phyloP scores from a whole-genome alignment of 2,888 invertebrate genomes.

The Peribatodes rhomboidaria region DNA sequence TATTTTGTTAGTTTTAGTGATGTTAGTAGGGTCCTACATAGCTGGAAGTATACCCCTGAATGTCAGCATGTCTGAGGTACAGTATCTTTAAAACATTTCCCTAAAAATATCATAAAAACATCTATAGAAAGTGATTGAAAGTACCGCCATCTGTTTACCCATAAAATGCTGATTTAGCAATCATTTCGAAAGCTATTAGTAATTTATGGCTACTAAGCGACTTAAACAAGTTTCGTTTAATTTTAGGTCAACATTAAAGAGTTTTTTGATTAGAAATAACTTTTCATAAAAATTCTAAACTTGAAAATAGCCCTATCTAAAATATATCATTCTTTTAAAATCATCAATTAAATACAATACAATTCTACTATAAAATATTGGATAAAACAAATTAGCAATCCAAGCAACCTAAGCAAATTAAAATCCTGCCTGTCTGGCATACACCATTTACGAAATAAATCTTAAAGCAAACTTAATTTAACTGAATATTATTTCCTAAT shows the following conservation, averaged over 20 bases:
- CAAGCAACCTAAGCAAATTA: no score
- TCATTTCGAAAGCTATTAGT: conserved; percentile 26
- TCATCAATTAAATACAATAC: no score
- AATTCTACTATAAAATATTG: no score
- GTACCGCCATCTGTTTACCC: conserved; percentile 38
- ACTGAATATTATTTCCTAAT: no score
- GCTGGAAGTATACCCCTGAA: conserved; percentile 98
- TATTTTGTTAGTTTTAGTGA: conserved; percentile 94
- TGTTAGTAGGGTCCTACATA: conserved; percentile 98
- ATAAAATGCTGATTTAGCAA: conserved; percentile 29
- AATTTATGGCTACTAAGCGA: conserved; percentile 19
- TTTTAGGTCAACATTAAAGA: conserved; percentile 12
- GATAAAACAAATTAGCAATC: no score
- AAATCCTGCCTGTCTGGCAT: no score
- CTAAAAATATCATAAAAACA: neutral
- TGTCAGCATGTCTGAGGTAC: conserved; percentile 97
- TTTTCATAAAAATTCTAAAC: neutral
- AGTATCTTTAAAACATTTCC: conserved; percentile 3
- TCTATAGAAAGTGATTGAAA: conserved; percentile 1
- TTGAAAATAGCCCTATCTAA: no score
- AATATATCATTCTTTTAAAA: no score
- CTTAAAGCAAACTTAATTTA: no score
- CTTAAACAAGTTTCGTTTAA: conserved; percentile 11
- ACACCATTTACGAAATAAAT: no score
- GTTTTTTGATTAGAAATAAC: neutral